A percentile compares a stretch with the other conserved stretches of the same genome.
Conservation (phyloP, 2,113 vertebrate species). For the Choloepus hoffmanni region DNA sequence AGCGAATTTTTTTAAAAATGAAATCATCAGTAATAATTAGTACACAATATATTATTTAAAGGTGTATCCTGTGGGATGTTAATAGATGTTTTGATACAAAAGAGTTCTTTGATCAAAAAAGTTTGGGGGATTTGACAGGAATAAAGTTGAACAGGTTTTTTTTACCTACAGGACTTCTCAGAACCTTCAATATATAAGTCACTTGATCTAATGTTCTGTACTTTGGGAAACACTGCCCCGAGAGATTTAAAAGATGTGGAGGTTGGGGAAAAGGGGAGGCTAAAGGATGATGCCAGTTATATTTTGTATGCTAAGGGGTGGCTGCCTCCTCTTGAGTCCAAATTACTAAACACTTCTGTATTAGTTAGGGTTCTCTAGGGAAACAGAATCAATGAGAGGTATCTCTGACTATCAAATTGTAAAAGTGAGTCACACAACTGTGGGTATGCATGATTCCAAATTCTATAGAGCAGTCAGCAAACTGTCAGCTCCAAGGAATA, state of each 20-base stretch:
- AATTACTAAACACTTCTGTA: not conserved
- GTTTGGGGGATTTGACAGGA: not conserved
- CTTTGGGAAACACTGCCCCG: not conserved
- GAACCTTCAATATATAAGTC: not conserved
- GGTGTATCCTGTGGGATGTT: not conserved
- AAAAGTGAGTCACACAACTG: no score
- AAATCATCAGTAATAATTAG: not conserved
- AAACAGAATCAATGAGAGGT: no score
- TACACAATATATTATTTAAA: not conserved
- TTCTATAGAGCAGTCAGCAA: no score
- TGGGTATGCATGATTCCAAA: no score
- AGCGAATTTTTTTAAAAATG: not conserved
- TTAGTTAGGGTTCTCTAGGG: no score
- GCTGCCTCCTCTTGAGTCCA: not conserved
- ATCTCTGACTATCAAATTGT: no score
- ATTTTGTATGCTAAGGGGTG: not conserved
- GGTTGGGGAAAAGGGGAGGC: accelerated
- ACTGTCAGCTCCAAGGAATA: no score
- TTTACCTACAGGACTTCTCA: not conserved
- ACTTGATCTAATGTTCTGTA: not conserved
- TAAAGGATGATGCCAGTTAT: not conserved
- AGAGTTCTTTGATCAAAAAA: not conserved
- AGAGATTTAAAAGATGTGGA: not conserved
- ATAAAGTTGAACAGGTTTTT: not conserved
- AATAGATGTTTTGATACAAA: not conserved